Base-by-base conservation (phyloP, 2,113 vertebrate species). In the Microcebus ravelobensis region DNA sequence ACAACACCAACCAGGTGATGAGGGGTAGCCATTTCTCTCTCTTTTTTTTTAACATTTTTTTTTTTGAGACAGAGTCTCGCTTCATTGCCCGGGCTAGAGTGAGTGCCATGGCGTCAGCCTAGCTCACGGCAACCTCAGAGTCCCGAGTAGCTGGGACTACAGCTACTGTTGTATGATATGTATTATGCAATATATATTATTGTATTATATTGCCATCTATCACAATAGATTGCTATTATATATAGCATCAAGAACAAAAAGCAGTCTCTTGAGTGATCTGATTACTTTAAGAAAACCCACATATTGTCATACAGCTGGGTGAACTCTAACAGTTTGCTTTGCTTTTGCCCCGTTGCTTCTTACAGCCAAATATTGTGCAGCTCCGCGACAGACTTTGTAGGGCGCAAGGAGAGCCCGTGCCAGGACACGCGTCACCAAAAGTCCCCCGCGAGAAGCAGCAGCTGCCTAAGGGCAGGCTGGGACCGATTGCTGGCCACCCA, bases 331-430 rank as follows among this genome's bases (percentile, higher is more conserved):
- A 81, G 1, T 59, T 70, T 71, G 61, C 18, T 39, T 71, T 59
- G 6, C 87, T 95, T 29, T 3, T 65, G 39, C 98, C n/a, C 83
- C 8, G 31, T 97, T 85, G 87, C 57, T 82, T 97, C 23, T 81
- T 94, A 7, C 95, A 99, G 99, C 98, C 98, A 9, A 97, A 99
- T 91, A 98, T 99, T 2, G 71, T 99, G 97, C 99, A 99, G 97
- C 98, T 99, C 23, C 99, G 99, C 2, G 99, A 99, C 39, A 98
- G 99, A 94, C 99, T 99, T 39, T 98, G 98, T 91, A 98, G 98
- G 97, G 99, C 99, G 57, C 99, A 99, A 21, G 99, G 99, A n/a
- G 98, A 99, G 79, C 98, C 98, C 36, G 68, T 71, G 0, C 59
- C 52, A 7, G 95, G 95, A 31, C 99, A 98, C 25, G 98, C 98